Evolutionary conservation across 2,888 invertebrate species (phyloP).

Genomic region (Drosophila birchii): DNA sequence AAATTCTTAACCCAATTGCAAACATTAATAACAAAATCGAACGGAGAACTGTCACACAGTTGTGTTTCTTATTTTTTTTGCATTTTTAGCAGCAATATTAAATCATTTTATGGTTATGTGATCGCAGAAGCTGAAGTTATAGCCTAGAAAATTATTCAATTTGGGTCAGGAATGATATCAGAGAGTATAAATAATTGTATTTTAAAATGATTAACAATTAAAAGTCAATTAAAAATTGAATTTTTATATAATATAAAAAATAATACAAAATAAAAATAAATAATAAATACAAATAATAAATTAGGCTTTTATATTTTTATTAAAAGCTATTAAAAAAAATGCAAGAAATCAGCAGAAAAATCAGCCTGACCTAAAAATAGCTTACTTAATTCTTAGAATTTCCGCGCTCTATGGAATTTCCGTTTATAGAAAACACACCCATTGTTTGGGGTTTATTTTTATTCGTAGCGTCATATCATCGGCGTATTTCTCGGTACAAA

Average conservation of each 20-base stretch:
- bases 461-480: constrained; percentile 20
- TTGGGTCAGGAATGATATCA: constrained; percentile 8
- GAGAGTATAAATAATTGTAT: neutral
- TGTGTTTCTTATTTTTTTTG: constrained; percentile 3
- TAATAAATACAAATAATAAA: no score
- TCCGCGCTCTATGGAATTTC: neutral
- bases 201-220: neutral
- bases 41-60: neutral
- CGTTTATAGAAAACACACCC: neutral
- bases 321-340: neutral
- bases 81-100: constrained; percentile 19
- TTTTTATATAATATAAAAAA: neutral
- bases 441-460: neutral
- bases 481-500: constrained; percentile 44
- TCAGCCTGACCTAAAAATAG: neutral
- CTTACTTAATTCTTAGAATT: neutral
- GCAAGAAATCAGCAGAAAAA: neutral
- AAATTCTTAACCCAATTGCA: constrained; percentile 65
- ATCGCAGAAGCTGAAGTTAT: constrained; percentile 4
- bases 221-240: neutral
- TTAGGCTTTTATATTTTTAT: no score
- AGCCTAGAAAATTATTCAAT: constrained; percentile 8
- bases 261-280: no score
- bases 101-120: constrained; percentile 22
- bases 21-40: constrained; percentile 53